Evolutionary conservation across 1,140 invertebrate species (phyloP).

Genomic region (Drosophila teissieri): DNA sequence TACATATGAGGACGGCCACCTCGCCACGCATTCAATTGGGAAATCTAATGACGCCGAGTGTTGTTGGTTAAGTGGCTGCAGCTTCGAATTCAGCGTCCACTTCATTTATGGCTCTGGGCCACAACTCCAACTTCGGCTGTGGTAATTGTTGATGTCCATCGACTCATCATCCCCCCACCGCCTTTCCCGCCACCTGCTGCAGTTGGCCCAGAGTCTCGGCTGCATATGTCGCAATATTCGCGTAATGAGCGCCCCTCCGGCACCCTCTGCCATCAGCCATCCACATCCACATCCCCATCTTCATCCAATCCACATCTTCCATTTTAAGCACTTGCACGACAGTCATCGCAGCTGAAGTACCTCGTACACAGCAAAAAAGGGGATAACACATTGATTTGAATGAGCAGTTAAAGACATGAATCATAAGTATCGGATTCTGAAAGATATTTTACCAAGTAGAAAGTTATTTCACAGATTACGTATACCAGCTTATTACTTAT

Average conservation of each 20-base stretch:
- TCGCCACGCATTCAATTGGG: conserved; percentile 61
- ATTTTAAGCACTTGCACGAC: conserved; percentile 52
- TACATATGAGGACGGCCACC: conserved; percentile 28
- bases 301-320: conserved; percentile 22
- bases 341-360: conserved; percentile 40
- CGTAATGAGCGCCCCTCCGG: conserved; percentile 60
- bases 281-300: conserved; percentile 4
- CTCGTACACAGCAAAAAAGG: conserved; percentile 11
- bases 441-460: too few species aligned
- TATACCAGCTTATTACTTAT: too few species aligned
- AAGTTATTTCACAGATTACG: too few species aligned
- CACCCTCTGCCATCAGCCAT: conserved; percentile 6
- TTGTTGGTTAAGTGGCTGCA: conserved; percentile 63
- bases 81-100: conserved; percentile 12
- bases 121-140: conserved; percentile 13
- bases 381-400: too few species aligned
- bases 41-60: conserved; percentile 56
- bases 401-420: too few species aligned
- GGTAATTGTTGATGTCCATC: conserved; percentile 42
- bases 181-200: conserved; percentile 14
- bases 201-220: conserved; percentile 41
- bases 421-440: too few species aligned
- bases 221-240: conserved; percentile 67
- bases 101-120: conserved; percentile 6
- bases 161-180: conserved; percentile 7